Evolutionary conservation across 2,113 vertebrate genomes (phyloP).

Genomic region (Paradisaea rubra): DNA sequence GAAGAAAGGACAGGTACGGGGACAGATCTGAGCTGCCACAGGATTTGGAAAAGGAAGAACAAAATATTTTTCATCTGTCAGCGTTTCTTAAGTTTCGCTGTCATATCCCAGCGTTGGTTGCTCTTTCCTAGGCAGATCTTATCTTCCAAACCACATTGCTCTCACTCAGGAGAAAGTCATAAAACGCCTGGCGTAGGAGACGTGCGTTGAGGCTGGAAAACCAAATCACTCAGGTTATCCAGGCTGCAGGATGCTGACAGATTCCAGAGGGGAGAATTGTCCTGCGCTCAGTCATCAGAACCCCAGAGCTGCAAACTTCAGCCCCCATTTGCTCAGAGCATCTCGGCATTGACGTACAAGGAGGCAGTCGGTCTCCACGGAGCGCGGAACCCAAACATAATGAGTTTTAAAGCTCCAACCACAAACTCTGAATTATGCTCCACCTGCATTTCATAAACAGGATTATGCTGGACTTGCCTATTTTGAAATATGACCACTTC

Average conservation of each 20-base stretch:
- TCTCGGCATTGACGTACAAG: neutral
- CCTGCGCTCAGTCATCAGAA: neutral
- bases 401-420: conserved; percentile 35
- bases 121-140: conserved; percentile 12
- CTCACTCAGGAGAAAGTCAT: neutral
- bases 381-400: neutral
- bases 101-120: neutral
- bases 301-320: neutral
- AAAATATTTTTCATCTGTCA: neutral
- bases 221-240: neutral
- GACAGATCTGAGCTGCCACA: neutral
- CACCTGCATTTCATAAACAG: conserved; percentile 59
- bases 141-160: neutral
- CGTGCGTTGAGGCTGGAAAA: neutral
- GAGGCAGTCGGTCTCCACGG: neutral
- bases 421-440: conserved; percentile 44
- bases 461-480: conserved; percentile 37
- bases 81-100: neutral
- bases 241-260: neutral
- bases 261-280: neutral
- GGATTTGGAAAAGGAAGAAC: neutral
- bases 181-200: neutral
- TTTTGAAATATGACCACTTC: conserved; percentile 51
- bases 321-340: neutral
- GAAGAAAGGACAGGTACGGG: neutral